Evolutionary conservation across 2,113 vertebrate genomes (phyloP).

Genomic region (Tretioscincus oriximinensis): DNA sequence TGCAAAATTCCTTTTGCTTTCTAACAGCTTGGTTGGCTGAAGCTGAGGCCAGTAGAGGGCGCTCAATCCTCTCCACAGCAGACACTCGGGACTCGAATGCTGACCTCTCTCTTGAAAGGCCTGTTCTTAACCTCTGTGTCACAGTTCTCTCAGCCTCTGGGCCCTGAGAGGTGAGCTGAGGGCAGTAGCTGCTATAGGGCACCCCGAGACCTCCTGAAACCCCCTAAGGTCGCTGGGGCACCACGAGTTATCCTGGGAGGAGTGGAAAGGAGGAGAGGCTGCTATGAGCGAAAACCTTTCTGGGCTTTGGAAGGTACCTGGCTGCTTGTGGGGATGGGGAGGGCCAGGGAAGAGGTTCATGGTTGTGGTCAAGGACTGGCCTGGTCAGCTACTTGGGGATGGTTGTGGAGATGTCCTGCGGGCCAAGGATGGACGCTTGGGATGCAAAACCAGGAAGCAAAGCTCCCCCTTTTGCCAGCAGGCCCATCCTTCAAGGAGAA

Average conservation of each 20-base stretch:
- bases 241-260: not conserved
- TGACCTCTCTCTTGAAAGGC: too few relatives aligned
- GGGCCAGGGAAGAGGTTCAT: not conserved
- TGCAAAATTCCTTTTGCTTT: too few relatives aligned
- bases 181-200: not conserved
- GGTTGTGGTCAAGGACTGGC: too few relatives aligned
- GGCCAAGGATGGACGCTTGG: not conserved
- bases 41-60: too few relatives aligned
- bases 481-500: not conserved
- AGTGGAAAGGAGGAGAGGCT: conserved; percentile 51
- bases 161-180: not conserved
- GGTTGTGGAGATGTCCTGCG: not conserved
- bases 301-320: conserved; percentile 85
- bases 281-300: conserved; percentile 86
- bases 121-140: too few relatives aligned
- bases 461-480: too few relatives aligned
- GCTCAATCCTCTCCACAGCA: too few relatives aligned
- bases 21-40: too few relatives aligned
- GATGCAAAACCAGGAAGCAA: not conserved
- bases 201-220: too few relatives aligned
- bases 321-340: too few relatives aligned
- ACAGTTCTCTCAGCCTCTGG: not conserved
- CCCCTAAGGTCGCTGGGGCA: not conserved
- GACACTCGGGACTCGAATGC: too few relatives aligned
- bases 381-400: too few relatives aligned